Evolutionary conservation across 2,888 invertebrate species (phyloP), one percentile per base, ranked within the genome.

Genomic region (Drosophila anceps): DNA sequence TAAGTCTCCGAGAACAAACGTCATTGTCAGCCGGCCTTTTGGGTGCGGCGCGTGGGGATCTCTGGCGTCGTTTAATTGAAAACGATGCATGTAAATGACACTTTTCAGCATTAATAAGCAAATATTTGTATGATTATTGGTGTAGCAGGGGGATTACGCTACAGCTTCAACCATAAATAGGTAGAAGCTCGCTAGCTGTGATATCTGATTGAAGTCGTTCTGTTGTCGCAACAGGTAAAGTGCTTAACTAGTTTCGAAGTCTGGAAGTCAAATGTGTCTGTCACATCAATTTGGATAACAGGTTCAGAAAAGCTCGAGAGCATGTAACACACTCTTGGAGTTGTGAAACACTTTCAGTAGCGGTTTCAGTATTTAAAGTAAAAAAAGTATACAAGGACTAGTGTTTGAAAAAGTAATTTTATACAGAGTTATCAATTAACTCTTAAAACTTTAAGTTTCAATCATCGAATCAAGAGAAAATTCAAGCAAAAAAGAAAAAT

Each of bases 51-150:
- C 78, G 69, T 71, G 85, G 70, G 82, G 69, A 73, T 75, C 84
- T 69, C 51, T 81, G 85, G 90, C 86, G 86, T 87, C 90, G 88
- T 87, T 87, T 87, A 87, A 87, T 87, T 87, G 86, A 87, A 88
- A 87, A 87, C 90, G 86, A 89, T 88, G 88, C 90, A 89, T 89
- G 88, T 89, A 90, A 89, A 88, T 90, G 90, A 85, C 90, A 89
- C 90, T 89, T 89, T 89, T 89, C 90, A 90, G 90, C 90, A 89
- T 88, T 88, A 88, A 88, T 88, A 90, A 88, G 87, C 86, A 90
- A 90, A 90, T 88, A 88, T 90, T 88, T 90, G 90, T 88, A 80
- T 78, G 87, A 84, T 87, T 87, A 87, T 87, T 89, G 81, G 77
- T 81, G 86, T 77, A 73, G 87, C 67, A 46, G 67, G 63, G 74